A percentile compares a stretch with the other conserved stretches of the same genome.
These are phyloP conservation scores for Sabatieria punctata DNA, from an alignment of 2,888 invertebrate genomes.

Conservation along the genomic window DNA sequence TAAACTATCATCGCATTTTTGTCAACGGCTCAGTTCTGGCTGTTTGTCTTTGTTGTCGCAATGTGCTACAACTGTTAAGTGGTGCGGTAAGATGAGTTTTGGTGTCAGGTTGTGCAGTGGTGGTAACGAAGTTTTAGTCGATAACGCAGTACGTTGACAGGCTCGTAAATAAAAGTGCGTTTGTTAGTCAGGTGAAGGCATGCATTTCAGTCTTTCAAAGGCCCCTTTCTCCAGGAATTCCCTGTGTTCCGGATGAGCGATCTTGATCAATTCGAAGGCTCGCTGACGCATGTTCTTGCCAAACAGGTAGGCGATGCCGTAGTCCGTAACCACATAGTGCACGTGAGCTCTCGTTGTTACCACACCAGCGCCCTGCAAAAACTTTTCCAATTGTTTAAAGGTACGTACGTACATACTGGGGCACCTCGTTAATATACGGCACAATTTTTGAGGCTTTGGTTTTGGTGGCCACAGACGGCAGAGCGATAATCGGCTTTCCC, in stretches of 20 bases:
- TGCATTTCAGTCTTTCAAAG: conserved; percentile 47
- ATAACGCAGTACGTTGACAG: neutral
- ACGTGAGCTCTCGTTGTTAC: conserved; percentile 78
- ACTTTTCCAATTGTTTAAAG: neutral
- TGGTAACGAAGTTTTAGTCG: no score
- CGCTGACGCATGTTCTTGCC: conserved; percentile 74
- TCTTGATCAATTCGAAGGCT: conserved; percentile 67
- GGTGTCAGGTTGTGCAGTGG: no score
- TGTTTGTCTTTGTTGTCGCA: no score
- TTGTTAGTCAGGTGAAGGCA: conserved; percentile 32
- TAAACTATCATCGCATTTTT: no score
- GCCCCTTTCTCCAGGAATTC: conserved; percentile 66
- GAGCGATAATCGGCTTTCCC: conserved; percentile 78
- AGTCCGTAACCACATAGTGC: conserved; percentile 80
- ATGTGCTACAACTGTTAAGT: no score
- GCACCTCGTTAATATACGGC: conserved; percentile 53
- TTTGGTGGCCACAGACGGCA: conserved; percentile 60
- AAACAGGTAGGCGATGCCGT: conserved; percentile 71
- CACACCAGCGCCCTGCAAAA: conserved; percentile 63
- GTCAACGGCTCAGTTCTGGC: no score
- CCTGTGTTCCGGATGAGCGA: conserved; percentile 74
- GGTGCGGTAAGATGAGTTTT: no score
- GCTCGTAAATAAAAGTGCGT: neutral
- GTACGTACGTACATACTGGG: neutral
- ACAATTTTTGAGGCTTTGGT: conserved; percentile 67